phyloP scores from a whole-genome alignment of 92 coral and sea anemone species.

The Porites lobata region DNA sequence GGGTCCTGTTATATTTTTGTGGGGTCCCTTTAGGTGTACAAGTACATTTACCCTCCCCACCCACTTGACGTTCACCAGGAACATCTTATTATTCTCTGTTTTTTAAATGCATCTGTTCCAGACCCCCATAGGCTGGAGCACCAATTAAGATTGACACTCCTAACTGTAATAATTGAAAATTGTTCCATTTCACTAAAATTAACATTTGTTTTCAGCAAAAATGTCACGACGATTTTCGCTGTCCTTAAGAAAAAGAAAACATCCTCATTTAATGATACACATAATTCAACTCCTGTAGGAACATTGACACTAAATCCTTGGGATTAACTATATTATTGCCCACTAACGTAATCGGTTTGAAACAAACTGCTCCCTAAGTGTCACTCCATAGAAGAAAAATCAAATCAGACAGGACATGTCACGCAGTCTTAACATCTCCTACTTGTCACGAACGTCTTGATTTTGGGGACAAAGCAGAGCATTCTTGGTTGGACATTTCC shows the following conservation, averaged over 20 bases:
- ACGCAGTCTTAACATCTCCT: slow-evolving; percentile 26
- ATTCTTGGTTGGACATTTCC: slow-evolving; percentile 41
- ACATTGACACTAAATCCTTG: slow-evolving; percentile 27
- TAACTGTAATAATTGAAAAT: background rate
- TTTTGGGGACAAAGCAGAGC: slow-evolving; percentile 40
- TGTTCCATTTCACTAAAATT: background rate
- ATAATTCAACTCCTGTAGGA: slow-evolving; percentile 26
- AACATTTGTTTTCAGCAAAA: background rate
- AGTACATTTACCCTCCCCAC: slow-evolving; percentile 19
- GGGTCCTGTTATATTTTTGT: background rate
- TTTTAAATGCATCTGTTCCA: background rate
- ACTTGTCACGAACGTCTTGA: slow-evolving; percentile 41
- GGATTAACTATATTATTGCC: background rate
- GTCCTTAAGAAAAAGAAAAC: background rate
- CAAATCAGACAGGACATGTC: slow-evolving; percentile 17
- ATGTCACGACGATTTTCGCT: background rate
- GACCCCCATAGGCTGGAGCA: background rate
- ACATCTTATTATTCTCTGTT: background rate
- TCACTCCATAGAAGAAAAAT: slow-evolving; percentile 1
- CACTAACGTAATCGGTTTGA: slow-evolving; percentile 14
- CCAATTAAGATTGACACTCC: background rate
- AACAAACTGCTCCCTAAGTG: slow-evolving; percentile 15
- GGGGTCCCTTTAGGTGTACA: background rate
- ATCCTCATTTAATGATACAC: background rate
- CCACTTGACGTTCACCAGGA: slow-evolving; percentile 22